These are phyloP conservation scores for Ctenicera cuprea DNA, from an alignment of 2,888 invertebrate species.

Conservation along the genomic window DNA sequence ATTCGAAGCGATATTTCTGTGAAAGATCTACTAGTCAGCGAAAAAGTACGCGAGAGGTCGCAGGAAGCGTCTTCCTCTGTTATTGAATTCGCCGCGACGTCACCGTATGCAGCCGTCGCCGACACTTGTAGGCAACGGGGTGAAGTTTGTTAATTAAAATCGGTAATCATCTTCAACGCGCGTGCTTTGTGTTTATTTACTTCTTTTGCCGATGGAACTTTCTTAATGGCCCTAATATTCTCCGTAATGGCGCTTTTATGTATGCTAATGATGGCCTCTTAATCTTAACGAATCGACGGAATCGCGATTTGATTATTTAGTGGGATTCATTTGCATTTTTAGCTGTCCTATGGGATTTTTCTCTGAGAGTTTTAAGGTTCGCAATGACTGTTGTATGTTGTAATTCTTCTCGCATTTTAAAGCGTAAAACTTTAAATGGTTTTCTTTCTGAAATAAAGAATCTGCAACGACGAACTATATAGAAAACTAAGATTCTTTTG, in stretches of 20 bases:
- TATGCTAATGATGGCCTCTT: constrained; percentile 49
- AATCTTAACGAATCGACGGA: constrained; percentile 48
- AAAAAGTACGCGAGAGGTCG: constrained; percentile 15
- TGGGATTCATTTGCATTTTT: constrained; percentile 44
- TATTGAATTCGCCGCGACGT: constrained; percentile 28
- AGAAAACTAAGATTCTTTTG: too few species aligned
- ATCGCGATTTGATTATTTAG: constrained; percentile 48
- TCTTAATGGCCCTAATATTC: constrained; percentile 49
- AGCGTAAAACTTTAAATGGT: too few species aligned
- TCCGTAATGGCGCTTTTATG: constrained; percentile 51
- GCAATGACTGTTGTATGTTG: too few species aligned
- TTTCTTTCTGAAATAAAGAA: too few species aligned
- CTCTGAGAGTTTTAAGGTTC: background rate
- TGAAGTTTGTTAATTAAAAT: constrained; percentile 57
- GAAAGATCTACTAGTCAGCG: constrained; percentile 18
- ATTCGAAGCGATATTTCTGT: constrained; percentile 14
- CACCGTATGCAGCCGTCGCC: constrained; percentile 37
- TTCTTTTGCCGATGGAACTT: constrained; percentile 44
- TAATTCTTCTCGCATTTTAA: too few species aligned
- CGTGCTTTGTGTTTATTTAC: constrained; percentile 49
- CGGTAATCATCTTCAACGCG: constrained; percentile 51
- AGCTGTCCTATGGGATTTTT: constrained; percentile 40
- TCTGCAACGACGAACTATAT: too few species aligned
- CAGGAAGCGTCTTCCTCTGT: constrained; percentile 26
- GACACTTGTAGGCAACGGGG: constrained; percentile 36